These are phyloP conservation scores for Xiphophorus birchmanni DNA, from an alignment of 2,797 vertebrate species.

Conservation along the genomic window DNA sequence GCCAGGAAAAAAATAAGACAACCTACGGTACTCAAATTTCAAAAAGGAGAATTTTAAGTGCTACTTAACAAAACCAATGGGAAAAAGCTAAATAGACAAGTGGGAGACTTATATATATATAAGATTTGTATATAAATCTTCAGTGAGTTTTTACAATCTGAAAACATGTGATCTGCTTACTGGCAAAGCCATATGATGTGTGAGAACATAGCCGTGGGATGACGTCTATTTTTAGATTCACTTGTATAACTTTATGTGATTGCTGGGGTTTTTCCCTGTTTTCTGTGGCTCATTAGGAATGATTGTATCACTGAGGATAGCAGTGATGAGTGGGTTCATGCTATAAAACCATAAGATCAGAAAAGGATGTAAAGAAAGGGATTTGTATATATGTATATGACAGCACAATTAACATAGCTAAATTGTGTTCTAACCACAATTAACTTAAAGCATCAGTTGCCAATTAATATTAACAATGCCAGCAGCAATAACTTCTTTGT, in stretches of 20 bases:
- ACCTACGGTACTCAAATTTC: background rate
- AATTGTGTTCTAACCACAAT: background rate
- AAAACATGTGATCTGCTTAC: conserved; percentile 45
- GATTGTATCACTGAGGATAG: conserved; percentile 9
- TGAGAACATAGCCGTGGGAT: conserved; percentile 50
- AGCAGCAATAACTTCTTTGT: background rate
- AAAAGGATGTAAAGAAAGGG: background rate
- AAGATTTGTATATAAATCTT: background rate
- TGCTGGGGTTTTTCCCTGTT: conserved; percentile 2
- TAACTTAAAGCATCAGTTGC: background rate
- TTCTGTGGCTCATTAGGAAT: conserved; percentile 17
- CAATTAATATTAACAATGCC: background rate
- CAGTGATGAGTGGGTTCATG: conserved; percentile 14
- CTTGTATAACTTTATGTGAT: conserved; percentile 48
- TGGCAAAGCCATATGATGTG: conserved; percentile 54
- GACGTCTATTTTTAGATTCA: conserved; percentile 51
- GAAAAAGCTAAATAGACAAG: background rate
- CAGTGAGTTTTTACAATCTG: conserved; percentile 5
- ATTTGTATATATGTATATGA: background rate
- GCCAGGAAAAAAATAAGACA: background rate
- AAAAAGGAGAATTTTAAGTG: background rate
- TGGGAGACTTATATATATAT: background rate
- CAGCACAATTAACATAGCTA: background rate
- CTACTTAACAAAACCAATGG: background rate
- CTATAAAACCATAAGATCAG: background rate